phyloP scores from a whole-genome alignment of 2,797 vertebrate species.

The Holocentrus rufus region DNA sequence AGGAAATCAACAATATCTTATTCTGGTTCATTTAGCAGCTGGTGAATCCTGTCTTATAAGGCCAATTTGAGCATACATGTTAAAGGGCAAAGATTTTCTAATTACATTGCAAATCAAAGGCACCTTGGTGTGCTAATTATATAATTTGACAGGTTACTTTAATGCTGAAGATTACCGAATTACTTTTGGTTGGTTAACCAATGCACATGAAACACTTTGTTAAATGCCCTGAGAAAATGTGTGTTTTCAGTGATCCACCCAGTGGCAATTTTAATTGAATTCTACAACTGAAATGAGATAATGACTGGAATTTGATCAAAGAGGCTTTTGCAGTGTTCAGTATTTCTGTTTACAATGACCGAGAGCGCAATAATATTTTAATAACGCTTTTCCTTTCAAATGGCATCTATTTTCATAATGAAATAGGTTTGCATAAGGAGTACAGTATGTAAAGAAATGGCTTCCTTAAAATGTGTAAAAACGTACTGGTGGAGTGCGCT shows the following conservation, averaged over 20 bases:
- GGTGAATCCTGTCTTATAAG: conserved; percentile 61
- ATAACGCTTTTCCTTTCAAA: background rate
- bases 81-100: conserved; percentile 56
- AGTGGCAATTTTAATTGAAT: background rate
- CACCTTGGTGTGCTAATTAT: conserved; percentile 44
- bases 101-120: conserved; percentile 56
- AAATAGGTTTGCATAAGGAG: too few relatives aligned
- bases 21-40: conserved; percentile 60
- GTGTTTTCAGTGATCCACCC: background rate
- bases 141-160: conserved; percentile 36
- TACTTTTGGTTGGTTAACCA: conserved; percentile 37
- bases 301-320: conserved; percentile 3
- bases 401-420: background rate
- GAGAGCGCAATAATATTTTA: background rate
- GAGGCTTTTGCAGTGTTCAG: background rate
- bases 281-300: background rate
- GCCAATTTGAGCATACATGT: conserved; percentile 51
- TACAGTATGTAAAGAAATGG: too few relatives aligned
- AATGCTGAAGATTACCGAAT: conserved; percentile 52
- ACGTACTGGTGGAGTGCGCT: too few relatives aligned
- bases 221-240: background rate
- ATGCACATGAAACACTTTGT: conserved; percentile 3
- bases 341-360: background rate
- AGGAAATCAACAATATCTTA: conserved; percentile 26
- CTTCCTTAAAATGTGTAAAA: too few relatives aligned